Conservation (phyloP, 2,888 invertebrate genomes). For the Morpho deidamia region DNA sequence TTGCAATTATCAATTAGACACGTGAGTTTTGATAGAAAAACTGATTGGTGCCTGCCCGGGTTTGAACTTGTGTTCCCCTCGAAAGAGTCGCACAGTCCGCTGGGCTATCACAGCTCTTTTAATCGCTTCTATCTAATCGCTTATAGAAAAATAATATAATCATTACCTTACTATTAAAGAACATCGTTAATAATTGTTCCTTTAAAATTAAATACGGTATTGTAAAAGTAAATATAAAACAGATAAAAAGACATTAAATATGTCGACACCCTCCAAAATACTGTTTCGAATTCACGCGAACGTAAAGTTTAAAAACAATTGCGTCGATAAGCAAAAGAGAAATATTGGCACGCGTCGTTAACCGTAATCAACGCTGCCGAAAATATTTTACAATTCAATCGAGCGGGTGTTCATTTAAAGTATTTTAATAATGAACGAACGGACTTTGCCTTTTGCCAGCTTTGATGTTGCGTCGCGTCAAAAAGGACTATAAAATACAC, state of each 20-base stretch:
- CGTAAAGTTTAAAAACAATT: slow-evolving; percentile 9
- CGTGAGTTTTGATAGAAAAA: no score
- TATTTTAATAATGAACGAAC: slow-evolving; percentile 1
- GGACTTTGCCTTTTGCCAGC: background rate
- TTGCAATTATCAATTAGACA: no score
- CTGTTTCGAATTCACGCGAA: slow-evolving; percentile 1
- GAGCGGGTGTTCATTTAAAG: slow-evolving; percentile 5
- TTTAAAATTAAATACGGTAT: no score
- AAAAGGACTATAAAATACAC: background rate
- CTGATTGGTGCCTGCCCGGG: no score
- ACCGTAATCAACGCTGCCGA: slow-evolving; percentile 8
- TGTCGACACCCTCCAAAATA: background rate
- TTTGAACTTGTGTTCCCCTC: no score
- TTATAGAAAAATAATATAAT: no score
- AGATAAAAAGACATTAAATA: background rate
- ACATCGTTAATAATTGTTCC: no score
- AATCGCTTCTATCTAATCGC: no score
- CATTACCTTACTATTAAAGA: no score
- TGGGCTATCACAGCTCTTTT: no score
- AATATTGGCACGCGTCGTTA: slow-evolving; percentile 6
- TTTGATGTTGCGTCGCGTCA: background rate
- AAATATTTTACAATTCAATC: slow-evolving; percentile 8
- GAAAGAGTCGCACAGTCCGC: no score
- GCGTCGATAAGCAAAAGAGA: slow-evolving; percentile 5
- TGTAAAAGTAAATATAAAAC: no score